Conservation (phyloP, 2,888 invertebrate species). For the Acanthosepion lycidas region DNA sequence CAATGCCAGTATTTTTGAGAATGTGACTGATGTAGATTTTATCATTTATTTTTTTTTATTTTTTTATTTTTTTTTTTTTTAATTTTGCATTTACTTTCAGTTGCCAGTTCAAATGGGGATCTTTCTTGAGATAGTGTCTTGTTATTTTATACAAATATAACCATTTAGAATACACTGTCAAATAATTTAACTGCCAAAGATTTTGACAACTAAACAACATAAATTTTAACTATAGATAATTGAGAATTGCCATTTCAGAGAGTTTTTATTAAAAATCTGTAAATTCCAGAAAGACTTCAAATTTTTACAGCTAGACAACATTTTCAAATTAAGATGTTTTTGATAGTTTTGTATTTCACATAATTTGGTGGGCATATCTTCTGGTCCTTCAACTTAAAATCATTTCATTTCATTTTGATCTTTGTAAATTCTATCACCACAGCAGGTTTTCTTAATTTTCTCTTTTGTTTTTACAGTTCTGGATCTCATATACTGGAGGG, state of each 20-base stretch:
- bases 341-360: background rate
- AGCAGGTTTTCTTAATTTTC: background rate
- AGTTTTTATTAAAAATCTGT: background rate
- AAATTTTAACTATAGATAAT: too few relatives aligned
- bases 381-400: background rate
- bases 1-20: too few relatives aligned
- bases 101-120: too few relatives aligned
- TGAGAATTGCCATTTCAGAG: background rate
- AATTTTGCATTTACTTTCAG: too few relatives aligned
- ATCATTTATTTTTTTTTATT: too few relatives aligned
- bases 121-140: background rate
- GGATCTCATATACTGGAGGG: constrained; percentile 97
- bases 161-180: too few relatives aligned
- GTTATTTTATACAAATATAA: too few relatives aligned
- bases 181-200: too few relatives aligned
- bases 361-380: background rate
- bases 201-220: too few relatives aligned
- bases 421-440: background rate
- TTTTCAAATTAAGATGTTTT: background rate
- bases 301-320: background rate
- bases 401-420: background rate
- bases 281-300: background rate
- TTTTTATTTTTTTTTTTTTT: too few relatives aligned
- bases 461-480: constrained; percentile 77
- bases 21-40: too few relatives aligned